Evolutionary conservation across 2,113 vertebrate genomes (phyloP).

Genomic region (Ptilorrhoa leucosticta): DNA sequence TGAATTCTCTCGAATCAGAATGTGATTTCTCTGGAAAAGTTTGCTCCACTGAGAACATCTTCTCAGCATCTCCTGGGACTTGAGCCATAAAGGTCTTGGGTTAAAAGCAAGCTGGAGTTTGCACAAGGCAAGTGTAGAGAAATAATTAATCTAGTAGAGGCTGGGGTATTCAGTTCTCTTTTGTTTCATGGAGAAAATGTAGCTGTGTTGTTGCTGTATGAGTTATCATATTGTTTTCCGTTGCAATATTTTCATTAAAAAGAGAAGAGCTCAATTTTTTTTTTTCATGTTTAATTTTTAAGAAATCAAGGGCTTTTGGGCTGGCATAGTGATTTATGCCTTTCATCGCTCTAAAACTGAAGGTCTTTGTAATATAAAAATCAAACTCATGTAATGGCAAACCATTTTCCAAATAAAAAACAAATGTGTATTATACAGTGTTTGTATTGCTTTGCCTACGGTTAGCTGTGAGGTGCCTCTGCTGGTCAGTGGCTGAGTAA

Average conservation of each 20-base stretch:
- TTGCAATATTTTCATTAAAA: neutral
- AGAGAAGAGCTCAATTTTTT: neutral
- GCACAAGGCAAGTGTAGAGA: neutral
- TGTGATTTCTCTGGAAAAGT: conserved; percentile 37
- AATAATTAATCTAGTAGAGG: neutral
- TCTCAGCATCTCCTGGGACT: conserved; percentile 22
- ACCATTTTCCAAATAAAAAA: neutral
- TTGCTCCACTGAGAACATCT: conserved; percentile 5
- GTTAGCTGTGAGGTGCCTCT: neutral
- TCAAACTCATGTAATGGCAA: neutral
- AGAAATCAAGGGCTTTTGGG: neutral
- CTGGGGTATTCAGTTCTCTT: neutral
- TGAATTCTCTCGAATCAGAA: conserved; percentile 43
- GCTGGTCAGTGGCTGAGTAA: neutral
- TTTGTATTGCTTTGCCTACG: neutral
- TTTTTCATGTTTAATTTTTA: neutral
- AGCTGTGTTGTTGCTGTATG: neutral
- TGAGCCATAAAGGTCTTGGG: conserved; percentile 15
- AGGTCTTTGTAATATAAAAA: neutral
- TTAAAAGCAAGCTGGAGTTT: conserved; percentile 9
- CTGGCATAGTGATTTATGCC: neutral
- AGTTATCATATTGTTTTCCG: neutral
- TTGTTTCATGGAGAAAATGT: neutral
- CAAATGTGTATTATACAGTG: neutral
- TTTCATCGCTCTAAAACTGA: neutral